Evolutionary conservation across 2,888 invertebrate genomes (phyloP).

Genomic region (Ornithoptera alexandrae): DNA sequence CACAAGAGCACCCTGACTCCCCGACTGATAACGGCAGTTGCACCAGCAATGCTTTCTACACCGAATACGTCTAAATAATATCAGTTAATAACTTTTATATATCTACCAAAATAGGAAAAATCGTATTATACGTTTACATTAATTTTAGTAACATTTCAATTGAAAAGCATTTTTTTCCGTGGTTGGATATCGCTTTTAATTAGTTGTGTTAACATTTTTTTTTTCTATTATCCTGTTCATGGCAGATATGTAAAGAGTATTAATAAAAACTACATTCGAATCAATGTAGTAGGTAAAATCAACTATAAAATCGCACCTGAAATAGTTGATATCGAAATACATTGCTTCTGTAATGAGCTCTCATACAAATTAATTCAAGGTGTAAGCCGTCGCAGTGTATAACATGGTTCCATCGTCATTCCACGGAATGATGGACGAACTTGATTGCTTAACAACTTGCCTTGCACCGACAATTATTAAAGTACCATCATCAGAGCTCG

Average conservation of each 20-base stretch:
- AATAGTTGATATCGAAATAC: not conserved
- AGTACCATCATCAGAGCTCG: not conserved
- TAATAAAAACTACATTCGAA: not conserved
- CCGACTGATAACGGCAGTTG: constrained; percentile 81
- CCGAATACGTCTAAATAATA: constrained; percentile 52
- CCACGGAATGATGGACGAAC: too few species aligned
- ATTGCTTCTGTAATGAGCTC: not conserved
- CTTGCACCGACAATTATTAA: not conserved
- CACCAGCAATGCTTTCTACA: constrained; percentile 81
- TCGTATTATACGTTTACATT: too few species aligned
- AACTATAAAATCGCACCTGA: not conserved
- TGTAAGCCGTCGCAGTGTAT: not conserved
- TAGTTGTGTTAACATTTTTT: not conserved
- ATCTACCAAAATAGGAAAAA: constrained; percentile 26
- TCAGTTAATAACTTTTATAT: constrained; percentile 26
- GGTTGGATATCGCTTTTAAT: not conserved
- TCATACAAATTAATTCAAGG: not conserved
- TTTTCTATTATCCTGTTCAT: constrained; percentile 5
- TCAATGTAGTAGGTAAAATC: not conserved
- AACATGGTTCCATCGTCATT: too few species aligned
- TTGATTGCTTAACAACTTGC: not conserved
- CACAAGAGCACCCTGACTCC: constrained; percentile 81
- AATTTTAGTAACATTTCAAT: too few species aligned
- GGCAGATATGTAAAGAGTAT: constrained; percentile 31
- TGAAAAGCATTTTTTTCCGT: not conserved